These are phyloP conservation scores for Batillaria attramentaria DNA, from an alignment of 1,140 invertebrate genomes.

Conservation along the genomic window DNA sequence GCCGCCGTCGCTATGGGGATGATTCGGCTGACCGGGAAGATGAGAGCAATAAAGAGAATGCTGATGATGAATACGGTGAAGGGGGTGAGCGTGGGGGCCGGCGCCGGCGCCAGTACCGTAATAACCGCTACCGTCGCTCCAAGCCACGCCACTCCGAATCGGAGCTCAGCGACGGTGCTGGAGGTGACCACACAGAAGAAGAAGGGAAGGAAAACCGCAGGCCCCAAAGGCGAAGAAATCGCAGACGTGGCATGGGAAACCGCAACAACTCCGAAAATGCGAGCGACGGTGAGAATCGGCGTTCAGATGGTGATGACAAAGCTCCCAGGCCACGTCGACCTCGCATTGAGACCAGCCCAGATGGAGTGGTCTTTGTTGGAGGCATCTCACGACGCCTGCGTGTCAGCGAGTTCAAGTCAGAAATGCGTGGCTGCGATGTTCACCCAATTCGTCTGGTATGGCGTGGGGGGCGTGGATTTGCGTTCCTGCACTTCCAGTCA, in stretches of 20 bases:
- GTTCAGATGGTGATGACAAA: conserved; percentile 45
- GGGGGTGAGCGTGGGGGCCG: conserved; percentile 42
- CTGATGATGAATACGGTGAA: conserved; percentile 45
- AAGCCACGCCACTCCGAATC: conserved; percentile 38
- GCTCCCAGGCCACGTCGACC: conserved; percentile 40
- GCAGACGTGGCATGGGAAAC: conserved; percentile 35
- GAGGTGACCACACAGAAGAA: conserved; percentile 46
- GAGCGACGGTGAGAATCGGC: conserved; percentile 44
- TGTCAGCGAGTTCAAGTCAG: conserved; percentile 61
- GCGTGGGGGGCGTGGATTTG: conserved; percentile 60
- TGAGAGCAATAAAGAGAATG: conserved; percentile 49
- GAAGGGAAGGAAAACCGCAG: conserved; percentile 31
- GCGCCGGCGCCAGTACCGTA: conserved; percentile 38
- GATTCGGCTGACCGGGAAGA: conserved; percentile 47
- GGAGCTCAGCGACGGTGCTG: conserved; percentile 38
- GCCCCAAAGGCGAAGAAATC: conserved; percentile 35
- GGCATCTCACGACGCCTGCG: conserved; percentile 59
- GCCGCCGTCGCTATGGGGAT: conserved; percentile 30
- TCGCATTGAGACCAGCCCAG: conserved; percentile 43
- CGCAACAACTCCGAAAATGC: conserved; percentile 31
- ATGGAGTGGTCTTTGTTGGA: conserved; percentile 58
- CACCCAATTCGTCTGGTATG: conserved; percentile 64
- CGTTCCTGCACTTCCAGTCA: conserved; percentile 61
- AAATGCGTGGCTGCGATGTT: conserved; percentile 58
- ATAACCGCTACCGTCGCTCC: conserved; percentile 32